Conservation (phyloP, 2,113 vertebrate species). For the Phylloscopus trochiloides region DNA sequence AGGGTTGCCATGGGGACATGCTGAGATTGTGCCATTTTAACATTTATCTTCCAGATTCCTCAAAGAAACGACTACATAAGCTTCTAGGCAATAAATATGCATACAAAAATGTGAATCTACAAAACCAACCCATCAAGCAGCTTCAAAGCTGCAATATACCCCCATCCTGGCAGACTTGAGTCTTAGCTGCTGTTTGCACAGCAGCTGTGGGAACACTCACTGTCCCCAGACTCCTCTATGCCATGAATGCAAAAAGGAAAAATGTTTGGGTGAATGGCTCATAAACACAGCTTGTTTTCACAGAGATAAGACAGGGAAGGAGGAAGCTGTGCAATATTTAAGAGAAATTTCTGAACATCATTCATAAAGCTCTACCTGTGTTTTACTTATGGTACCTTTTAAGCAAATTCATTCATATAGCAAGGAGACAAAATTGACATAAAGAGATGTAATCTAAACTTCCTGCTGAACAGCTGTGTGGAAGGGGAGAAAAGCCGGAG, state of each 20-base stretch:
- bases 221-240: not conserved
- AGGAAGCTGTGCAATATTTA: not conserved
- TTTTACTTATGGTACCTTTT: not conserved
- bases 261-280: not conserved
- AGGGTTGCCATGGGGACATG: constrained; percentile 65
- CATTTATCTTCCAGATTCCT: constrained; percentile 31
- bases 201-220: not conserved
- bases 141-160: not conserved
- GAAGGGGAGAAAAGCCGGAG: not conserved
- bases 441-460: not conserved
- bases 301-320: not conserved
- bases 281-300: not conserved
- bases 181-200: not conserved
- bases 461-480: not conserved
- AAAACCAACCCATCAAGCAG: constrained; percentile 11
- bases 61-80: constrained; percentile 27
- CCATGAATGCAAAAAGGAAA: not conserved
- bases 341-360: not conserved
- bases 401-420: not conserved
- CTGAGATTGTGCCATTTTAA: constrained; percentile 25
- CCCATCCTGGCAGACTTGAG: not conserved
- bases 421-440: not conserved
- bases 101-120: constrained; percentile 31
- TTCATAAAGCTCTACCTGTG: not conserved
- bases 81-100: constrained; percentile 50